A percentile compares a stretch with the other conserved stretches of the same genome.
Evolutionary conservation across 2,113 vertebrate genomes (phyloP).

Genomic region (Rousettus leschenaultii): DNA sequence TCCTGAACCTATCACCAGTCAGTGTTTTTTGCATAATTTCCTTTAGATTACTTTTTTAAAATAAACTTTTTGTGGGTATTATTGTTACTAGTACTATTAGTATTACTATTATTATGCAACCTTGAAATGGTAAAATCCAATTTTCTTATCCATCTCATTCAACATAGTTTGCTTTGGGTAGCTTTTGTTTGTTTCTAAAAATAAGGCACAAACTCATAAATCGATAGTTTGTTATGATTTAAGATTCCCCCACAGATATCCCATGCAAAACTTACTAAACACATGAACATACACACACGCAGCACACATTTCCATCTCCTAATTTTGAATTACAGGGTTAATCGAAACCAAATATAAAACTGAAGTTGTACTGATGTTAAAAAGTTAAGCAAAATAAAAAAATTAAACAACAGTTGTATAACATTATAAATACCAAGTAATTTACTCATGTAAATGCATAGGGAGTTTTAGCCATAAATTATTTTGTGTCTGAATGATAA

Average conservation of each 20-base stretch:
- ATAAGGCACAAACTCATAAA: background rate
- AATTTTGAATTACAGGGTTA: constrained; percentile 16
- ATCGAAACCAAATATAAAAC: constrained; percentile 2
- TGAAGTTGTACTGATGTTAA: background rate
- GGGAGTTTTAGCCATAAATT: constrained; percentile 53
- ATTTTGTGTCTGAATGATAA: constrained; percentile 52
- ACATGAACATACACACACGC: background rate
- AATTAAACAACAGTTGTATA: constrained; percentile 31
- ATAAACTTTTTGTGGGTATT: background rate
- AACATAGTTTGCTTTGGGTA: constrained; percentile 12
- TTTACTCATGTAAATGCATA: constrained; percentile 34
- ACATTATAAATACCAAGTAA: constrained; percentile 57
- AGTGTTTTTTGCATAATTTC: background rate
- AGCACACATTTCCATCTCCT: background rate
- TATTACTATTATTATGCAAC: background rate
- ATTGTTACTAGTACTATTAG: background rate
- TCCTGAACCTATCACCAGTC: background rate
- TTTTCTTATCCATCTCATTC: constrained; percentile 27
- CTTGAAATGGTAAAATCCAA: background rate
- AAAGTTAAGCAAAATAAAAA: constrained; percentile 53
- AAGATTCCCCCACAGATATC: background rate
- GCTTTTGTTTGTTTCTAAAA: background rate
- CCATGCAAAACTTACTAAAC: background rate
- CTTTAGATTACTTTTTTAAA: background rate
- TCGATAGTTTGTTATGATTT: background rate